Percentiles rank a stretch among this genome's conserved stretches.
These are phyloP conservation scores for Uria lomvia DNA, from an alignment of 2,113 vertebrate species.

Conservation along the genomic window DNA sequence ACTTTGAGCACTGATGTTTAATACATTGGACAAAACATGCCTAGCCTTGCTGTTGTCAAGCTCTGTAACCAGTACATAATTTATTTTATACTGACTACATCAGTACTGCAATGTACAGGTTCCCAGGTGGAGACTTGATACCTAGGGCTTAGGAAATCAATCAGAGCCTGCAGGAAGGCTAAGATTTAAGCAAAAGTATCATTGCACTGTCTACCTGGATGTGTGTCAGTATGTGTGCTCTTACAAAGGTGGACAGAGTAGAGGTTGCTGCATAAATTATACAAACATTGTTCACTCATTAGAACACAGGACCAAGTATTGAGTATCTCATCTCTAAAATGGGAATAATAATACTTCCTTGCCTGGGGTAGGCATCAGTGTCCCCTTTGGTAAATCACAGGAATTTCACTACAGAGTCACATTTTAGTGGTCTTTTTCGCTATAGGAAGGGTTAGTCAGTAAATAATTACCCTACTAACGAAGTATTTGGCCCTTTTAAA, in stretches of 20 bases:
- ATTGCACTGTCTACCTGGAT: background rate
- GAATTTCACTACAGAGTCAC: background rate
- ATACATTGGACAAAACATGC: background rate
- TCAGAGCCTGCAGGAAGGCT: background rate
- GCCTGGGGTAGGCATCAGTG: accelerated
- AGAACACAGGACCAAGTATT: background rate
- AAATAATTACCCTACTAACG: background rate
- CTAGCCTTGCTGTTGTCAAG: background rate
- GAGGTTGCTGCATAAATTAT: background rate
- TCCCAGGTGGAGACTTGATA: background rate
- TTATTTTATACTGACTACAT: background rate
- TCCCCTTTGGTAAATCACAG: background rate
- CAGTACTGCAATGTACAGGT: background rate
- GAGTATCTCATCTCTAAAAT: background rate
- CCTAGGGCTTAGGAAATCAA: background rate
- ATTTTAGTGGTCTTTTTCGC: background rate
- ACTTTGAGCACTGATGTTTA: background rate
- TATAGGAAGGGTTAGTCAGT: background rate
- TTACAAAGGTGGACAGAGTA: background rate
- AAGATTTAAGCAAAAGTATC: background rate
- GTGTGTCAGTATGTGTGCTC: background rate
- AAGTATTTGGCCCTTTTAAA: background rate
- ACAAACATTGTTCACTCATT: background rate
- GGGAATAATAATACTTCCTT: background rate
- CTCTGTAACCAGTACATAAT: background rate